Evolutionary conservation across 1,140 invertebrate species (phyloP), one percentile per base, ranked within the genome.

Genomic region (Anoplophora glabripennis): DNA sequence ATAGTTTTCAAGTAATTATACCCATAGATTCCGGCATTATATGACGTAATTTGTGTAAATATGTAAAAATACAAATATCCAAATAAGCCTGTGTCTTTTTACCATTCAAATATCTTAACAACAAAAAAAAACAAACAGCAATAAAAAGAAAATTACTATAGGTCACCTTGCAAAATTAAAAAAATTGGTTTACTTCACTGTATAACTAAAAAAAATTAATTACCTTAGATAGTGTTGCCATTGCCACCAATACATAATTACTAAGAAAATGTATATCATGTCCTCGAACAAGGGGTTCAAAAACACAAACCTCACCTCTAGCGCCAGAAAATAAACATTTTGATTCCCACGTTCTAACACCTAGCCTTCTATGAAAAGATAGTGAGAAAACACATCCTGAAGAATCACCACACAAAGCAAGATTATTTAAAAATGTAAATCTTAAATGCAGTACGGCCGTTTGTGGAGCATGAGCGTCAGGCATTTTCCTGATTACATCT

Each of bases 371-470:
- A 64, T 92, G 94, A 69, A 98, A 95, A 69, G 86, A 90, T 10
- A 99, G 80, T 68, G 98, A 89, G 84, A 96, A 99, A 3, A 99
- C 95, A n/a, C 93, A 97, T 1, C 96, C 96, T 11, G 95, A 94
- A 57, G 92, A 96, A 75, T 99, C 96, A 15, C 92, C 89, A 46
- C 93, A 92, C 11, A 98, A 76, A 5, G 91, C 92, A 47, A 93
- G 73, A 59, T 70, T 72, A 57, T 68, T 71, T 7, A 69, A 42
- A 36, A 68, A 66, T 15, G 72, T 74, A 57, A 85, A 95, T 79
- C 86, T 92, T 79, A 97, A 81, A 75, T 93, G 88, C 44, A 97
- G 78, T 7, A 93, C 89, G 33, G 93, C 92, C 59, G 91, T 92
- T 62, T 89, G 89, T 11, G 89, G 89, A 4, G 92, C 90, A 69